Base-by-base conservation (phyloP, 2,113 vertebrate genomes). In the Rhinichthys klamathensis region DNA sequence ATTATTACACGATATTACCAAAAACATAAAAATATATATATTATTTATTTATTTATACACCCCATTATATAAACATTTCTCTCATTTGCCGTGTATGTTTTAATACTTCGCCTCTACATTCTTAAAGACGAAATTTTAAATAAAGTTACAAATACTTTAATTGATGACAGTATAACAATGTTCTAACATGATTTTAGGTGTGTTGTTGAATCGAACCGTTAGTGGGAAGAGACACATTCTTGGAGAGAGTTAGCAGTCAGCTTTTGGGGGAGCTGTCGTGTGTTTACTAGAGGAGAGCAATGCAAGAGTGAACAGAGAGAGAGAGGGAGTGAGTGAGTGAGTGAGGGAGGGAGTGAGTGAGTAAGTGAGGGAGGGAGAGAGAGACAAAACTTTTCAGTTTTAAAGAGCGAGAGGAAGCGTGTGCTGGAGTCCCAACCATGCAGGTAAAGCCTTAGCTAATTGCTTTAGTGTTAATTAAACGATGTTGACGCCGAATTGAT, bases 361-460 rank as follows among this genome's bases (percentile, higher is more conserved):
- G 92, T 90, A 73, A 56, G 84, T 35, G 88, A 81, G 93, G 84
- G 92, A 83, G 86, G 21, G 79, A 85, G 83, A 89, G 90, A 85
- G 91, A 84, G 85, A 58, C 91, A 94, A 94, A 95, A 95, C 93
- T 95, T 95, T 95, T 94, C 93, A 94, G 93, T 95, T 93, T 91
- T 94, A 93, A 94, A 93, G 93, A 95, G 92, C 93, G 90, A 79
- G 92, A 93, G 91, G 92, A 94, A 92, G 92, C 90, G 92, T 93
- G 86, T 76, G 86, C 90, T 92, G 93, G 93, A 94, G 92, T 91
- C 93, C 92, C 90, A 92, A 95, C 93, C 93, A 95, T 95, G 94
- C 94, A 95, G 94, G 94, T 95, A 95, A 94, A 88, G 90, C 91
- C 89, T 93, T 92, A 91, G 92, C 93, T 94, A 94, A 95, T 94